Evolutionary conservation across 1,140 invertebrate genomes (phyloP).

Genomic region (Drosophila elegans): DNA sequence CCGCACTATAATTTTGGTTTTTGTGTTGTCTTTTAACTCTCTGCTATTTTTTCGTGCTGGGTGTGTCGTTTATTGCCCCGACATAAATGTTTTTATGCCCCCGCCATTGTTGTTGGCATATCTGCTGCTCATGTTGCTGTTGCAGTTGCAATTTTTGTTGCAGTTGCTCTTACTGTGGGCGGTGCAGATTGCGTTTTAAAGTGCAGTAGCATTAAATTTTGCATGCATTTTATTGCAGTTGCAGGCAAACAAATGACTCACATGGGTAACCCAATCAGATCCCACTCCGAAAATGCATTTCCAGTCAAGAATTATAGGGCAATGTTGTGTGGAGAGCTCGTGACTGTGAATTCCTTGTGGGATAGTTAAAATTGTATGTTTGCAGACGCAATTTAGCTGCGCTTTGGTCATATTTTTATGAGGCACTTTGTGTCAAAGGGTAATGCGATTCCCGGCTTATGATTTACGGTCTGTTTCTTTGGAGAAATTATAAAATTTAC

Average conservation of each 20-base stretch:
- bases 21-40: constrained; percentile 42
- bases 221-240: constrained; percentile 62
- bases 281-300: constrained; percentile 20
- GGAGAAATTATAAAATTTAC: constrained; percentile 7
- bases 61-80: constrained; percentile 63
- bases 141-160: constrained; percentile 23
- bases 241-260: constrained; percentile 52
- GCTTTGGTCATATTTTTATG: constrained; percentile 13
- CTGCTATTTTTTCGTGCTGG: constrained; percentile 25
- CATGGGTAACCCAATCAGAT: constrained; percentile 22
- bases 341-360: constrained; percentile 16
- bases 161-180: constrained; percentile 33
- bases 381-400: constrained; percentile 13
- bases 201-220: constrained; percentile 62
- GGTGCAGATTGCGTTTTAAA: constrained; percentile 58
- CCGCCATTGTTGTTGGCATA: constrained; percentile 22
- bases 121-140: constrained; percentile 20
- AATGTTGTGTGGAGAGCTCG: constrained; percentile 19
- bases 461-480: constrained; percentile 29
- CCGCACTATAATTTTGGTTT: constrained; percentile 60
- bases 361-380: constrained; percentile 32
- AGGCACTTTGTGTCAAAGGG: neutral
- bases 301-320: constrained; percentile 27
- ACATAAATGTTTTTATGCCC: constrained; percentile 62
- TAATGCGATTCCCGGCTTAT: constrained; percentile 19